phyloP scores from a whole-genome alignment of 2,888 invertebrate species.

The Agelastica alni region DNA sequence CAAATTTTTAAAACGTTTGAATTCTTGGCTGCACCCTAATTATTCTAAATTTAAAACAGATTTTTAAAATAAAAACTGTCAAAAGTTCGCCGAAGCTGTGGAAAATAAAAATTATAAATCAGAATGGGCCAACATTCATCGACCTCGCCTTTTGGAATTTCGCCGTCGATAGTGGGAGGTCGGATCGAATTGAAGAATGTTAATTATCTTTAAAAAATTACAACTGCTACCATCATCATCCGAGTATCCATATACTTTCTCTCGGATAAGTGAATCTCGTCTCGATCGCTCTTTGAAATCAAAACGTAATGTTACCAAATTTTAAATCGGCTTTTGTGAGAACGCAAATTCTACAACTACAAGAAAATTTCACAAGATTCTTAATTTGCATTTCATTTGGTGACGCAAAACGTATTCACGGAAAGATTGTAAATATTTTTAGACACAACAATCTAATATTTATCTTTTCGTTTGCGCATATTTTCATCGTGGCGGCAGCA shows the following conservation, averaged over 20 bases:
- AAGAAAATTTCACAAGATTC: constrained; percentile 30
- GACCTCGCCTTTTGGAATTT: constrained; percentile 24
- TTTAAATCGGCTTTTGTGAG: constrained; percentile 7
- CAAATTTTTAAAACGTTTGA: too few species aligned
- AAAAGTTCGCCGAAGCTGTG: too few species aligned
- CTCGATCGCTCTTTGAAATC: not conserved
- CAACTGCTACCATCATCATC: constrained; percentile 16
- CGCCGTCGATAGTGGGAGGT: constrained; percentile 22
- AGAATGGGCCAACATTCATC: constrained; percentile 11
- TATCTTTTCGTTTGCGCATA: constrained; percentile 57
- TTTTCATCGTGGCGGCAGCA: constrained; percentile 66
- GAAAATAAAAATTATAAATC: too few species aligned
- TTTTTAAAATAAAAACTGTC: too few species aligned
- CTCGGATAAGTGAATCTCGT: constrained; percentile 8
- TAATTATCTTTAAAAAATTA: constrained; percentile 18
- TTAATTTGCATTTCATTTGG: constrained; percentile 42
- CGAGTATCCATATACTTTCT: constrained; percentile 16
- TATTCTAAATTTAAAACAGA: too few species aligned
- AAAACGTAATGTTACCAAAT: not conserved
- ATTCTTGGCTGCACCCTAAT: too few species aligned
- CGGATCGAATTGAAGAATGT: constrained; percentile 15
- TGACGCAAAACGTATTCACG: constrained; percentile 50
- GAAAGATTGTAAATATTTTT: constrained; percentile 54
- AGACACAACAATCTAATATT: constrained; percentile 54
- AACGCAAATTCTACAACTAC: constrained; percentile 16